Evolutionary conservation across 2,888 invertebrate genomes (phyloP).

Genomic region (Amiota minor): DNA sequence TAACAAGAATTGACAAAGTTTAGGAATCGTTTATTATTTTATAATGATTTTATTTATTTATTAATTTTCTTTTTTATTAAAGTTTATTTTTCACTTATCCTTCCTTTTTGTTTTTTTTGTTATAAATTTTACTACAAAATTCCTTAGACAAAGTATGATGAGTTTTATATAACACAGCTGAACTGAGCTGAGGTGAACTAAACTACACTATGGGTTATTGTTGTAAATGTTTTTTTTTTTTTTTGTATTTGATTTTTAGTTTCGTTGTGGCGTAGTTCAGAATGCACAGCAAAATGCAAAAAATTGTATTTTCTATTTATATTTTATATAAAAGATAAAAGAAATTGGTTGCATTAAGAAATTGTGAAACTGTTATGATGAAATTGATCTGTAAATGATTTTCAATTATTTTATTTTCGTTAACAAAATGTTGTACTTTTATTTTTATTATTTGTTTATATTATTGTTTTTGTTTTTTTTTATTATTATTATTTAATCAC

Average conservation of each 20-base stretch:
- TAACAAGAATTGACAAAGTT: slow-evolving; percentile 13
- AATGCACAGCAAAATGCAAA: no score
- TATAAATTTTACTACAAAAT: neutral
- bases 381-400: no score
- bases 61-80: slow-evolving; percentile 20
- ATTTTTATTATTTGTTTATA: slow-evolving; percentile 8
- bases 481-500: neutral
- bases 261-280: neutral
- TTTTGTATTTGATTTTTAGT: neutral
- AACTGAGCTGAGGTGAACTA: neutral
- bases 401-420: no score
- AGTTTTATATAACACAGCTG: slow-evolving; percentile 33
- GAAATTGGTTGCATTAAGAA: no score
- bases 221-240: neutral
- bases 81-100: slow-evolving; percentile 10
- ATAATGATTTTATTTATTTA: neutral
- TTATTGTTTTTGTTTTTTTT: slow-evolving; percentile 28
- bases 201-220: neutral
- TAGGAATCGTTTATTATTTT: neutral
- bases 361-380: no score
- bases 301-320: no score
- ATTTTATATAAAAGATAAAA: no score
- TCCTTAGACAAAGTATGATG: neutral
- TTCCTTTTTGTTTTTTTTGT: slow-evolving; percentile 13
- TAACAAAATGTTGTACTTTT: no score